phyloP scores from a whole-genome alignment of 2,113 vertebrate species.

The Phrynocephalus versicolor region DNA sequence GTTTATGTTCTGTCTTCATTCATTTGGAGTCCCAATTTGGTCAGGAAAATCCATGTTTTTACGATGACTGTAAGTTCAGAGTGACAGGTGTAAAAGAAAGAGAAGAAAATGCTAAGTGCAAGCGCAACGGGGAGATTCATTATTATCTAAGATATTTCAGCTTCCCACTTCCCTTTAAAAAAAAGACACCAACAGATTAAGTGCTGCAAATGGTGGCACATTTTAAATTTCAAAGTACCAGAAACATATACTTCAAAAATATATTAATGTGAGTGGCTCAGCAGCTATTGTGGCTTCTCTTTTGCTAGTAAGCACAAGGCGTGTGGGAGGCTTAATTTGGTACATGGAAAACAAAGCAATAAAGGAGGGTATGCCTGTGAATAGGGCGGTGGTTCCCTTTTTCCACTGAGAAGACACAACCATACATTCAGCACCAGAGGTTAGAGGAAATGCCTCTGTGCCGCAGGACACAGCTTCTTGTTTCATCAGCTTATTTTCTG shows the following conservation, averaged over 20 bases:
- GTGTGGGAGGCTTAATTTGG: neutral
- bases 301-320: slow-evolving; percentile 25
- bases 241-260: neutral
- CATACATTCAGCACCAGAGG: neutral
- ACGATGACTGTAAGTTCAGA: slow-evolving; percentile 33
- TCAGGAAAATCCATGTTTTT: slow-evolving; percentile 31
- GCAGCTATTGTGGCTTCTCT: slow-evolving; percentile 41
- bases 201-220: slow-evolving; percentile 25
- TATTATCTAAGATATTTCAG: slow-evolving; percentile 52
- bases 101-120: slow-evolving; percentile 36
- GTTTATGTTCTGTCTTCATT: neutral
- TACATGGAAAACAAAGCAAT: neutral
- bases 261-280: slow-evolving; percentile 27
- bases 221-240: slow-evolving; percentile 3
- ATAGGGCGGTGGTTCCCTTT: neutral
- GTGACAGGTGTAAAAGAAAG: slow-evolving; percentile 19
- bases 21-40: neutral
- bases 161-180: slow-evolving; percentile 42
- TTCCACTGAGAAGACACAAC: neutral
- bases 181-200: slow-evolving; percentile 52
- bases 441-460: neutral
- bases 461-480: neutral
- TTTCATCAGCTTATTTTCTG: neutral
- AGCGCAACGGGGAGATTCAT: slow-evolving; percentile 36
- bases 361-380: neutral